Conservation (phyloP, 2,888 invertebrate species). For the Osmoderma eremita region DNA sequence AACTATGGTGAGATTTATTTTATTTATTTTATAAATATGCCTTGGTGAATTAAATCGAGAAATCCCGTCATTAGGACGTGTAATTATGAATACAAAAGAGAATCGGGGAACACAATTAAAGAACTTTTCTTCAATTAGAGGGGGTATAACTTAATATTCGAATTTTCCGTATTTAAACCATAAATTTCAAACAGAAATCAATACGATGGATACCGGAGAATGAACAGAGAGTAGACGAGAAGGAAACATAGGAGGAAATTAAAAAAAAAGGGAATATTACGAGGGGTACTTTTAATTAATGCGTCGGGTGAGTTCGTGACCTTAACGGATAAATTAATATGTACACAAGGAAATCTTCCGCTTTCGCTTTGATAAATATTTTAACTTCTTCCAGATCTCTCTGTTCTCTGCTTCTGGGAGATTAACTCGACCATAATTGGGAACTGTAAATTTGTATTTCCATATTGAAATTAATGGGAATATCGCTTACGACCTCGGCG, state of each 20-base stretch:
- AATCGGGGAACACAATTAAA: no score
- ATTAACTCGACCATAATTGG: conserved; percentile 2
- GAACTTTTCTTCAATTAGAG: no score
- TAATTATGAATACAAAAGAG: no score
- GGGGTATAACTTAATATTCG: not conserved
- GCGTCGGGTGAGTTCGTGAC: not conserved
- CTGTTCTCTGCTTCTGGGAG: not conserved
- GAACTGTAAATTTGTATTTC: conserved; percentile 8
- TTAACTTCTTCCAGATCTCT: conserved; percentile 4
- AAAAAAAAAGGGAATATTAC: not conserved
- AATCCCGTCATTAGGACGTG: no score
- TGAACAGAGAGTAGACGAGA: not conserved
- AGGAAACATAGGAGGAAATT: not conserved
- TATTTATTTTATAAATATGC: no score
- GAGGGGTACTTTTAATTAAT: not conserved
- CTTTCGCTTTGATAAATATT: conserved; percentile 18
- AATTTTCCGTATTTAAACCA: not conserved
- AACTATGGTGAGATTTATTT: no score
- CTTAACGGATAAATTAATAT: conserved; percentile 7
- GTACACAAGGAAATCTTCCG: conserved; percentile 3
- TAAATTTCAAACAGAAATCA: not conserved
- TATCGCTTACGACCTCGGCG: no score
- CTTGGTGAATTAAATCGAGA: no score
- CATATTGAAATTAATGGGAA: conserved; percentile 4
- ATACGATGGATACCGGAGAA: not conserved